phyloP scores from a whole-genome alignment of 2,797 vertebrate genomes.

The Naso thynnoides region DNA sequence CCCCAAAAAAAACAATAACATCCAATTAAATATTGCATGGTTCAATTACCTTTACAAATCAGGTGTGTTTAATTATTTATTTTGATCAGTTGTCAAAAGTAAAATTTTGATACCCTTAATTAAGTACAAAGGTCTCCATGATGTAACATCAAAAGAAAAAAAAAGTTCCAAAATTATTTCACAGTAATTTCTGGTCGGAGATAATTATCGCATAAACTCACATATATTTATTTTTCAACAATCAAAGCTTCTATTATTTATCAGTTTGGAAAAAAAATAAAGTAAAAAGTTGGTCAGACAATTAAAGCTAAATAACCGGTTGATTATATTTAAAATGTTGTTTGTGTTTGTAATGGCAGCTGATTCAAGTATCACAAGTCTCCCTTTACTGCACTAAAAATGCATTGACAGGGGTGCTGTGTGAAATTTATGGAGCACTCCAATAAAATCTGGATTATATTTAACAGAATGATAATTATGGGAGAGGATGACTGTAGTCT shows the following conservation, averaged over 20 bases:
- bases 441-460: too few species aligned
- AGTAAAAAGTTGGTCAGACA: too few species aligned
- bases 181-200: too few species aligned
- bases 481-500: too few species aligned
- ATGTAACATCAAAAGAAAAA: conserved; percentile 16
- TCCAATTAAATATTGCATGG: conserved; percentile 64
- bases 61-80: conserved; percentile 60
- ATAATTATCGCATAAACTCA: neutral
- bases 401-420: too few species aligned
- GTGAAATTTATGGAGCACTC: neutral
- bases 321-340: neutral
- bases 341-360: neutral
- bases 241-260: too few species aligned
- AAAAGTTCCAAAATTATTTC: neutral
- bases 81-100: conserved; percentile 70
- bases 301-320: neutral
- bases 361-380: neutral
- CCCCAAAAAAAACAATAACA: conserved; percentile 76
- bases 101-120: conserved; percentile 52
- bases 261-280: too few species aligned
- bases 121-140: conserved; percentile 3
- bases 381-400: neutral
- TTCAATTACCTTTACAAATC: conserved; percentile 45
- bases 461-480: too few species aligned
- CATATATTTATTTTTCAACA: too few species aligned